These are phyloP conservation scores for Anaspis maculata DNA, from an alignment of 2,888 invertebrate genomes.

Conservation along the genomic window DNA sequence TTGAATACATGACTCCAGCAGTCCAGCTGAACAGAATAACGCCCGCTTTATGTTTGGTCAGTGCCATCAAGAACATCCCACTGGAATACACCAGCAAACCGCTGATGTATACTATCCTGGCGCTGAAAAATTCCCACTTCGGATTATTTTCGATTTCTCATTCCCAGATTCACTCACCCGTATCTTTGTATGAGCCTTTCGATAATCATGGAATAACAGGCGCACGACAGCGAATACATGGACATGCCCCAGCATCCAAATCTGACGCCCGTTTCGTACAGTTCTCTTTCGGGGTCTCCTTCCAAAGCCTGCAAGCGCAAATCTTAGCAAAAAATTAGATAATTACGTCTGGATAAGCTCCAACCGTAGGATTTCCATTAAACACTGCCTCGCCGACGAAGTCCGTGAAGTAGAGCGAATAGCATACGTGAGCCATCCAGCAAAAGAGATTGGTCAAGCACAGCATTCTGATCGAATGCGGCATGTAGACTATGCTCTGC, in stretches of 20 bases:
- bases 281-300: slow-evolving; percentile 52
- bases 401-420: slow-evolving; percentile 93
- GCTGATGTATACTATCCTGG: slow-evolving; percentile 77
- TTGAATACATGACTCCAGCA: slow-evolving; percentile 95
- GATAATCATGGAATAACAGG: slow-evolving; percentile 82
- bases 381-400: slow-evolving; percentile 90
- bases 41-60: slow-evolving; percentile 65
- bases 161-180: slow-evolving; percentile 46
- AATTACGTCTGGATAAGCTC: background rate
- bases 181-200: slow-evolving; percentile 73
- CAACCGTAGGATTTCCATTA: slow-evolving; percentile 74
- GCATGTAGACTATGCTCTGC: slow-evolving; percentile 86
- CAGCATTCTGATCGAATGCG: slow-evolving; percentile 72
- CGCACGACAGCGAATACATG: slow-evolving; percentile 89
- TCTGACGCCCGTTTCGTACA: slow-evolving; percentile 86
- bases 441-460: slow-evolving; percentile 93
- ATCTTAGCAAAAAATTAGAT: slow-evolving; percentile 3
- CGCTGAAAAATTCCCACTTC: slow-evolving; percentile 50
- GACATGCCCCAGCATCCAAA: slow-evolving; percentile 98
- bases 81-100: slow-evolving; percentile 81
- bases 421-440: slow-evolving; percentile 98
- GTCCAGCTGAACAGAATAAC: slow-evolving; percentile 87
- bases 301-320: slow-evolving; percentile 55
- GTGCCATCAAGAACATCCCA: slow-evolving; percentile 83
- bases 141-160: background rate